These are phyloP conservation scores for Turritopsis dohrnii DNA, from an alignment of 30 jellyfish, hydroid and myxozoan genomes.

Conservation along the genomic window DNA sequence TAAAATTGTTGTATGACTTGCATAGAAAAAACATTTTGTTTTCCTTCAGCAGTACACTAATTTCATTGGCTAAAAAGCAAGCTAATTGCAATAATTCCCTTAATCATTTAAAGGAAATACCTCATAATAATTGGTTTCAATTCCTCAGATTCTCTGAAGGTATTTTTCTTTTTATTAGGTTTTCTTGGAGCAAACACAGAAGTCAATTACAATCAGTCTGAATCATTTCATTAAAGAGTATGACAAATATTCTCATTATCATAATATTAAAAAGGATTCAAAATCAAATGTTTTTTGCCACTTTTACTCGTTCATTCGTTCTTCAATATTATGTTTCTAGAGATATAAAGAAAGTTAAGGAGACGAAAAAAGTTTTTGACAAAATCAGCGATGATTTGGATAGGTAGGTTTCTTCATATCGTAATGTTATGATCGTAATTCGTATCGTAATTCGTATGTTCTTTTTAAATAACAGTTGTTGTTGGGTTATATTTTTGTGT, in stretches of 20 bases:
- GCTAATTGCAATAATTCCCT: background rate
- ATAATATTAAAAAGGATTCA: no score
- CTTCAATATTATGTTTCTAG: slow-evolving; percentile 30
- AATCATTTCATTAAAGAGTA: slow-evolving; percentile 83
- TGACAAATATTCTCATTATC: slow-evolving; percentile 2
- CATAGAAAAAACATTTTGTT: background rate
- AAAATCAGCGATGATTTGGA: slow-evolving; percentile 95
- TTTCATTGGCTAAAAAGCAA: no score
- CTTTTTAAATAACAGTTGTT: background rate
- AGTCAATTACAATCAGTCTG: slow-evolving; percentile 60
- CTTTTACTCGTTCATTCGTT: background rate
- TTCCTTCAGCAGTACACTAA: no score
- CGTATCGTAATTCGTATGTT: background rate
- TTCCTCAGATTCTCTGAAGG: background rate
- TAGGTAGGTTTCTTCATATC: slow-evolving; percentile 40
- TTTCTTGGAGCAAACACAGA: slow-evolving; percentile 87
- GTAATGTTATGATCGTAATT: background rate
- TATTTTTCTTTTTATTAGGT: slow-evolving; percentile 39
- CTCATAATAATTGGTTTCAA: background rate
- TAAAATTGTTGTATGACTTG: no score
- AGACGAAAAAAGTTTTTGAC: slow-evolving; percentile 87
- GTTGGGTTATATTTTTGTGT: background rate
- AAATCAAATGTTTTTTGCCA: background rate
- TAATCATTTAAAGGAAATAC: background rate
- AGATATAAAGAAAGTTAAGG: slow-evolving; percentile 90